These are phyloP conservation scores for Chelon labrosus DNA, from an alignment of 2,797 vertebrate genomes.

Conservation along the genomic window DNA sequence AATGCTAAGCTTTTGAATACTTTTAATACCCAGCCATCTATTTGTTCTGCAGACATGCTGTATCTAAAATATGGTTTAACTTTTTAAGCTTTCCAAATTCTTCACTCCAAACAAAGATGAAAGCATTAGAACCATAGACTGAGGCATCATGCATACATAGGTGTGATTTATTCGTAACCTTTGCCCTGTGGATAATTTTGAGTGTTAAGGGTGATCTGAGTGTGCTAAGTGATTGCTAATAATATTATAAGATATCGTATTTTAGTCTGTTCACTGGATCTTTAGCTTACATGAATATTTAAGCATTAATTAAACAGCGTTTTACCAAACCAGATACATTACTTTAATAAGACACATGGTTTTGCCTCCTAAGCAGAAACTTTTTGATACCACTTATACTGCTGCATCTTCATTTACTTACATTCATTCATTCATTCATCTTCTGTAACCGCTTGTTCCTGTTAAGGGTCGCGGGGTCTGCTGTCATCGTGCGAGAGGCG, in stretches of 20 bases:
- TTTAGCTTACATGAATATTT: too few relatives aligned
- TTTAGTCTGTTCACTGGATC: neutral
- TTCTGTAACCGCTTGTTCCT: too few relatives aligned
- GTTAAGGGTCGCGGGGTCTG: too few relatives aligned
- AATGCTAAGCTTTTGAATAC: constrained; percentile 12
- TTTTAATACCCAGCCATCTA: constrained; percentile 2
- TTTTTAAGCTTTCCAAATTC: neutral
- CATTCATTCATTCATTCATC: too few relatives aligned
- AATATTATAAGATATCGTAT: neutral
- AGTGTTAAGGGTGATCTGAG: neutral
- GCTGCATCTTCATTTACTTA: too few relatives aligned
- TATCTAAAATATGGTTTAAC: neutral
- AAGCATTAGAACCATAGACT: neutral
- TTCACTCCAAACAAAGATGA: neutral
- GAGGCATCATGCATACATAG: neutral
- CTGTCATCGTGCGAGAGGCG: too few relatives aligned
- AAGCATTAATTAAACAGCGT: too few relatives aligned
- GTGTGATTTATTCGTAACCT: neutral
- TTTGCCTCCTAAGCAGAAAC: too few relatives aligned
- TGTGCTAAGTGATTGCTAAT: neutral
- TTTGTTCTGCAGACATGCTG: constrained; percentile 6
- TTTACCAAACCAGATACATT: too few relatives aligned
- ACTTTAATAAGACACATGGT: too few relatives aligned
- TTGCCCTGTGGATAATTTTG: neutral
- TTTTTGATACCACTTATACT: too few relatives aligned